Conservation (phyloP, 2,888 invertebrate genomes). For the Caenorhabditis plicata region DNA sequence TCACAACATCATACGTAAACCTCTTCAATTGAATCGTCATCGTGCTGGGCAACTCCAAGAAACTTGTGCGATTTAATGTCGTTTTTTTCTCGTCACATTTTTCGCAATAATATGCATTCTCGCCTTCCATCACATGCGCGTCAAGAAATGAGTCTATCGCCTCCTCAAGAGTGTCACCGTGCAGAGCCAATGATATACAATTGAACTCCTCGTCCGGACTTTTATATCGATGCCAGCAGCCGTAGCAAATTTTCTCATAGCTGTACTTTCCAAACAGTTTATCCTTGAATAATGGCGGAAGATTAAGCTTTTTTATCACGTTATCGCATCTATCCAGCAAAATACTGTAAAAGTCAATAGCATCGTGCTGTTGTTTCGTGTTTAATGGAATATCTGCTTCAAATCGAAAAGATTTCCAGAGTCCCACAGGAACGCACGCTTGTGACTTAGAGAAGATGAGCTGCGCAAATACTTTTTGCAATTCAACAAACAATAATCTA, state of each 20-base stretch:
- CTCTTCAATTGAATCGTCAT: conserved; percentile 70
- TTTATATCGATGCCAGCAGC: conserved; percentile 68
- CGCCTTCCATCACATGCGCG: conserved; percentile 70
- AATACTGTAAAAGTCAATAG: conserved; percentile 70
- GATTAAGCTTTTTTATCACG: conserved; percentile 67
- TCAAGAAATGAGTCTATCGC: conserved; percentile 70
- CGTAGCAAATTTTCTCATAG: conserved; percentile 71
- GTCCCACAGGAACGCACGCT: conserved; percentile 69
- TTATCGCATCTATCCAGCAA: conserved; percentile 70
- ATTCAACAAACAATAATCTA: conserved; percentile 65
- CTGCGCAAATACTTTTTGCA: conserved; percentile 70
- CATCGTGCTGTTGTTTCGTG: conserved; percentile 70
- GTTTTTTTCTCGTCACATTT: conserved; percentile 69
- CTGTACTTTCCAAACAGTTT: conserved; percentile 70
- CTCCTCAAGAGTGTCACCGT: conserved; percentile 33
- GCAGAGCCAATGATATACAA: conserved; percentile 32
- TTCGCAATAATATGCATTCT: conserved; percentile 71
- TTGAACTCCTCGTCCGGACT: conserved; percentile 39
- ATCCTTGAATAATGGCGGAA: conserved; percentile 68
- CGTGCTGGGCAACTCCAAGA: conserved; percentile 69
- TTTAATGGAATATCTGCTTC: conserved; percentile 70
- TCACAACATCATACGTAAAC: conserved; percentile 71
- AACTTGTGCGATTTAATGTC: conserved; percentile 69
- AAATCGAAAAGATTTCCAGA: conserved; percentile 70
- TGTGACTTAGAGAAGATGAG: conserved; percentile 69